Evolutionary conservation across 2,888 invertebrate species (phyloP).

Genomic region (Augiades crinisus): DNA sequence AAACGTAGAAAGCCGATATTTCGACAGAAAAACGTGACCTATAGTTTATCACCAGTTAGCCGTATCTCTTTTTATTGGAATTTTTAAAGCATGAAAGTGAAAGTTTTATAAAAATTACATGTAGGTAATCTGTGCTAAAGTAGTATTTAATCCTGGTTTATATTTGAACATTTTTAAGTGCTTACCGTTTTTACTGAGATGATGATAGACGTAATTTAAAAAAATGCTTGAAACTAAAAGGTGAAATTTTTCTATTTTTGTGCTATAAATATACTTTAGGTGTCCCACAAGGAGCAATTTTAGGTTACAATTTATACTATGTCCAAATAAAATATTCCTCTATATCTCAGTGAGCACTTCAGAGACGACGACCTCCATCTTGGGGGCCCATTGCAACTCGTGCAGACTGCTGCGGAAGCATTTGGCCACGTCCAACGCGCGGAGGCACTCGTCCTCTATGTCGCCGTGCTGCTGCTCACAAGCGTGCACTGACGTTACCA

Average conservation of each 20-base stretch:
- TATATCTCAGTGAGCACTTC: slow-evolving; percentile 57
- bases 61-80: not conserved
- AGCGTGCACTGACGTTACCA: slow-evolving; percentile 48
- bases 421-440: slow-evolving; percentile 57
- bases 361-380: slow-evolving; percentile 48
- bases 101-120: no score
- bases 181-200: no score
- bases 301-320: no score
- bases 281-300: no score
- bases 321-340: slow-evolving; percentile 7
- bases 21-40: not conserved
- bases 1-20: not conserved
- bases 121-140: no score
- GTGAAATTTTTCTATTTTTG: no score
- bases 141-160: no score
- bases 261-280: no score
- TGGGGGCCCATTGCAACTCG: slow-evolving; percentile 57
- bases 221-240: no score
- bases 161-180: no score
- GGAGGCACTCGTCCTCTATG: slow-evolving; percentile 45
- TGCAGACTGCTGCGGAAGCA: slow-evolving; percentile 55
- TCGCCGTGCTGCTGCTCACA: slow-evolving; percentile 48
- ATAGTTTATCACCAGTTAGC: not conserved
- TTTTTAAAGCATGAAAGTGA: no score
- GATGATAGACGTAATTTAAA: no score